phyloP scores from a whole-genome alignment of 2,113 vertebrate species.

The Lycocorax pyrrhopterus region DNA sequence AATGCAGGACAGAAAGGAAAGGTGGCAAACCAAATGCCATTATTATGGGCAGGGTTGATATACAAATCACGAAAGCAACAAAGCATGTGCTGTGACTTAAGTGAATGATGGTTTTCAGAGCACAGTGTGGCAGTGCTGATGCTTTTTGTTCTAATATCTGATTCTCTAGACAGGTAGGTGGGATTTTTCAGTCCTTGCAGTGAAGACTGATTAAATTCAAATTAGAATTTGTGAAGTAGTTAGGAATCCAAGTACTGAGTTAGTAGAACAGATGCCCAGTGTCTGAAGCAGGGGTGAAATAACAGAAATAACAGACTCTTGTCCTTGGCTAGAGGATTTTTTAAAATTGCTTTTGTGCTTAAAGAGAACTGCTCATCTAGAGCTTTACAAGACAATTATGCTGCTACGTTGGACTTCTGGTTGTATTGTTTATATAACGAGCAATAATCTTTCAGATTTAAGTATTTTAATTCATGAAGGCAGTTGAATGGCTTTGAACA shows the following conservation, averaged over 20 bases:
- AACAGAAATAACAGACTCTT: background rate
- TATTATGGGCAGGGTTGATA: background rate
- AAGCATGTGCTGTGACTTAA: accelerated
- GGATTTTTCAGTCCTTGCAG: background rate
- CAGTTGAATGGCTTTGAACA: background rate
- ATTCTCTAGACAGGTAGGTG: background rate
- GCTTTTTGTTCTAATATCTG: background rate
- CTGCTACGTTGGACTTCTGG: background rate
- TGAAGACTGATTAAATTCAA: background rate
- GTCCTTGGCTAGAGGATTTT: background rate
- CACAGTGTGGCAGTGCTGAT: background rate
- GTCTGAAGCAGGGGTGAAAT: background rate
- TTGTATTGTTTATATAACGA: background rate
- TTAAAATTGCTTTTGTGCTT: background rate
- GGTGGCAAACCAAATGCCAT: background rate
- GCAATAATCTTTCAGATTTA: background rate
- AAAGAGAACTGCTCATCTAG: background rate
- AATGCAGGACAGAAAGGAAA: background rate
- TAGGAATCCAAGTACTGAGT: background rate
- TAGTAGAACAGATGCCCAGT: background rate
- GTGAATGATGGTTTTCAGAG: background rate
- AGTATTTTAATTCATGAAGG: background rate
- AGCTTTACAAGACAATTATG: background rate
- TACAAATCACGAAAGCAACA: background rate
- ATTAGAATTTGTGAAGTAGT: background rate